Conservation (phyloP, 2,797 vertebrate genomes). For the Diplodus sargus region DNA sequence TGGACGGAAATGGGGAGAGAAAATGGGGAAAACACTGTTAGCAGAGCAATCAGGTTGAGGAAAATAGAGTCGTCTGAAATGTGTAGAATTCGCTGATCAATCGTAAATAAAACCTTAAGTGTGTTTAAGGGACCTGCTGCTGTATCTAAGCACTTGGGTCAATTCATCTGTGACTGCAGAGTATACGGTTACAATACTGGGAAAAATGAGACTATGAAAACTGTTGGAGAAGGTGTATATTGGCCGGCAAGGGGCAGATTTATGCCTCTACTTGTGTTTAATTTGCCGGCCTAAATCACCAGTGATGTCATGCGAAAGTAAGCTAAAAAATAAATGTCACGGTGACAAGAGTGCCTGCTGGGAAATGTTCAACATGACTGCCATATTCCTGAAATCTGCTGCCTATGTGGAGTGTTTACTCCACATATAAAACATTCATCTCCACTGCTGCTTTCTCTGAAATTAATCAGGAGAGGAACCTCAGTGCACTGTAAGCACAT, state of each 20-base stretch:
- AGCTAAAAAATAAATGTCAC: constrained; percentile 64
- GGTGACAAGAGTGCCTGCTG: constrained; percentile 56
- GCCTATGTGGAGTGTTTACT: constrained; percentile 65
- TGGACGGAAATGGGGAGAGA: constrained; percentile 67
- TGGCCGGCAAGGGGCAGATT: constrained; percentile 59
- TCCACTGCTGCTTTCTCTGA: constrained; percentile 49
- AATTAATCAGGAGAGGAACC: constrained; percentile 73
- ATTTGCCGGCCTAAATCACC: constrained; percentile 74
- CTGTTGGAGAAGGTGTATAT: constrained; percentile 44
- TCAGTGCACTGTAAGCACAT: constrained; percentile 31
- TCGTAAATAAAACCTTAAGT: constrained; percentile 37
- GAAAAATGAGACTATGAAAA: constrained; percentile 47
- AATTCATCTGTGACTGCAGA: constrained; percentile 26
- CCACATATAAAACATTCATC: constrained; percentile 75
- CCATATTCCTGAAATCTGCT: constrained; percentile 64
- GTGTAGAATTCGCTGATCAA: constrained; percentile 22
- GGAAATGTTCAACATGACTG: constrained; percentile 66
- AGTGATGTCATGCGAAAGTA: constrained; percentile 74
- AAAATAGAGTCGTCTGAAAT: constrained; percentile 3
- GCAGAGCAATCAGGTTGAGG: constrained; percentile 27
- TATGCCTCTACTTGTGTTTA: constrained; percentile 72
- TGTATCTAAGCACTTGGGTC: constrained; percentile 23
- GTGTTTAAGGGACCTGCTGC: constrained; percentile 24
- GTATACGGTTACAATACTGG: constrained; percentile 27
- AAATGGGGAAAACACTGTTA: constrained; percentile 36